Percentiles rank a stretch among this genome's conserved stretches.
These are phyloP conservation scores for Drosophila macrospina DNA, from an alignment of 2,888 invertebrate species.

Conservation along the genomic window DNA sequence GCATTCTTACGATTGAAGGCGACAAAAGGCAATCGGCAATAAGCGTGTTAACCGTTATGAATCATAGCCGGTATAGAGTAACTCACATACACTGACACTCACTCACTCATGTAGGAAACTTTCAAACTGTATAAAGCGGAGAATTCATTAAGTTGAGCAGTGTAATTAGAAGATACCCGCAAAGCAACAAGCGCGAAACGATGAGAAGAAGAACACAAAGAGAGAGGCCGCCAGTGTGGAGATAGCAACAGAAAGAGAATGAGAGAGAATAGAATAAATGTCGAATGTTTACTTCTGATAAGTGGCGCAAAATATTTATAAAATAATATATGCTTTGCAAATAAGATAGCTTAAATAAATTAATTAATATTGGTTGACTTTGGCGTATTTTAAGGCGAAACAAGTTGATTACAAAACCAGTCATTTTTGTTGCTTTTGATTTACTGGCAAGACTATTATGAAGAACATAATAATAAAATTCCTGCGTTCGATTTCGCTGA, in stretches of 20 bases:
- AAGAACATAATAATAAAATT: constrained; percentile 14
- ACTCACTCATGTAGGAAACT: constrained; percentile 20
- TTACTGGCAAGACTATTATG: not conserved
- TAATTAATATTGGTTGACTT: constrained; percentile 35
- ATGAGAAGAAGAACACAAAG: constrained; percentile 5
- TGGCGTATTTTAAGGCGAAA: constrained; percentile 30
- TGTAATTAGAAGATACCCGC: constrained; percentile 56
- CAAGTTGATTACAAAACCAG: constrained; percentile 41
- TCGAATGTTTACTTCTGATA: constrained; percentile 60
- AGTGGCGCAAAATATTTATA: constrained; percentile 43
- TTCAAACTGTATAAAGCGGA: constrained; percentile 34
- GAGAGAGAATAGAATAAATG: constrained; percentile 28
- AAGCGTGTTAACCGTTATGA: constrained; percentile 51
- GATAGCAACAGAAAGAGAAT: constrained; percentile 26
- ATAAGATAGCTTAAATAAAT: constrained; percentile 58
- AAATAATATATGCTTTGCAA: constrained; percentile 38
- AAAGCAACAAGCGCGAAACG: constrained; percentile 38
- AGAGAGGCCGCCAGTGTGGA: constrained; percentile 1
- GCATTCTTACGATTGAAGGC: constrained; percentile 19
- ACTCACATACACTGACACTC: not conserved
- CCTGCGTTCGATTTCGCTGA: constrained; percentile 12
- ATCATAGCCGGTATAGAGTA: constrained; percentile 34
- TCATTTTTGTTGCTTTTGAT: not conserved
- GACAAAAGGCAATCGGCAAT: constrained; percentile 21
- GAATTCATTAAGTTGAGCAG: constrained; percentile 47